Evolutionary conservation across 1,140 invertebrate species (phyloP).

Genomic region (Hypothenemus hampei): DNA sequence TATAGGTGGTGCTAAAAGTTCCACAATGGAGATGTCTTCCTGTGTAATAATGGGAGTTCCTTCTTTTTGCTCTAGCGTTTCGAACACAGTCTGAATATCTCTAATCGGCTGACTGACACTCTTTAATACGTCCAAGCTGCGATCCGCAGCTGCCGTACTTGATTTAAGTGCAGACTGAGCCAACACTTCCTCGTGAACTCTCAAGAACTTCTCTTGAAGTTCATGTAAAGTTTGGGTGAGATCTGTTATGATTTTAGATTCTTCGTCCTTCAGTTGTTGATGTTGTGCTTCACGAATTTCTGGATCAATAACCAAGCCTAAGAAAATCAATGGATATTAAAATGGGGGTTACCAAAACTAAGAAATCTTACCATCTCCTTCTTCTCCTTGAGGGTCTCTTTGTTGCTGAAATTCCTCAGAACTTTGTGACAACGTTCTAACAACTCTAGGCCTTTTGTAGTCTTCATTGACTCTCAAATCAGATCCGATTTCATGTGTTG

Average conservation of each 20-base stretch:
- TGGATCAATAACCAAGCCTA: slow-evolving; percentile 42
- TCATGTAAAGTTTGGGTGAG: slow-evolving; percentile 35
- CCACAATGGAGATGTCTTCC: slow-evolving; percentile 49
- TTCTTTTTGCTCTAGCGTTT: slow-evolving; percentile 45
- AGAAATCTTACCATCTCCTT: slow-evolving; percentile 46
- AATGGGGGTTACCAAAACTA: not conserved
- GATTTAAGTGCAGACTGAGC: slow-evolving; percentile 59
- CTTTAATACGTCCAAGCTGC: slow-evolving; percentile 59
- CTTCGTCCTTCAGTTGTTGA: slow-evolving; percentile 34
- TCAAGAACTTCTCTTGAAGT: slow-evolving; percentile 49
- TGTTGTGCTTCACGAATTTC: slow-evolving; percentile 34
- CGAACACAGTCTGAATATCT: slow-evolving; percentile 57
- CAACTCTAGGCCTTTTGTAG: slow-evolving; percentile 40
- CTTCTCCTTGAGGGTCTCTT: slow-evolving; percentile 51
- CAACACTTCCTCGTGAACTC: slow-evolving; percentile 56
- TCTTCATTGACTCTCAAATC: slow-evolving; percentile 46
- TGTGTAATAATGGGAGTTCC: not conserved
- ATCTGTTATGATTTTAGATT: slow-evolving; percentile 32
- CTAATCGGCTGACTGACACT: slow-evolving; percentile 58
- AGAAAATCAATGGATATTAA: not conserved
- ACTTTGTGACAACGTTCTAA: slow-evolving; percentile 45
- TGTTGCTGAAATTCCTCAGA: slow-evolving; percentile 45
- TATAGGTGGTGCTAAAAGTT: slow-evolving; percentile 55
- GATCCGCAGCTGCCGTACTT: slow-evolving; percentile 55
- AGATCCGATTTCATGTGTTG: slow-evolving; percentile 44